Base-by-base conservation (phyloP, 1,140 invertebrate species). In the Lethrus apterus region DNA sequence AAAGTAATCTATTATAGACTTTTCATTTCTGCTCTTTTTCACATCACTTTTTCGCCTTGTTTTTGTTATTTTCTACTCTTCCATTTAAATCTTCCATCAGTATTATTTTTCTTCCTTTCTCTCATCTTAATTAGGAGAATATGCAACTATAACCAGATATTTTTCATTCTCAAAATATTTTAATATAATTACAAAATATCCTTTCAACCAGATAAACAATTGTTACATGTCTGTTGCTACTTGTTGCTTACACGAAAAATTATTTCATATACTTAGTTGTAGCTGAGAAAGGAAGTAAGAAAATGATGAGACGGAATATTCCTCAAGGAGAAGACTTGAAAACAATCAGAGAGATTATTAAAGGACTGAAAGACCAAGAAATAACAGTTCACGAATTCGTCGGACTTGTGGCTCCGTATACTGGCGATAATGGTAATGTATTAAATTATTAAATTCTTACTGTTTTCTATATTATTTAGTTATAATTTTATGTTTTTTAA, bases 301-400 rank as follows among this genome's bases (percentile, higher is more conserved):
- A 57, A 38, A 54, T 52, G 1, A 58, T 56, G 4, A 51, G 62
- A 33, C 43, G 63, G 26, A 52, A 58, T 15, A 55, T 51, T 23
- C 62, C 62, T 1, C 51, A 52, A 32, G 60, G 62, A 9, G 63
- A 65, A 54, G 60, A 64, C 41, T 41, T 59, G 5, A 63, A 59
- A 26, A 52, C 52, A 31, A 47, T 66, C 2, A 53, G 51, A 11
- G 47, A 47, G 2, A 51, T 66, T 38, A 31, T 66, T 14, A 57
- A 52, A 26, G 44, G 47, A 15, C 4, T 63, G 3, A 49, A 52
- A 20, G 43, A 51, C 1, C 38, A 50, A 21, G 46, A 52, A 23
- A 45, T 59, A 2, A 58, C 47, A 4, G 59, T 64, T 1, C 55
- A 58, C 4, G 64, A 66, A 43, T 66, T 62, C 47, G 50, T 64